These are phyloP conservation scores for Colossoma macropomum DNA, from an alignment of 2,113 vertebrate species.

Conservation along the genomic window DNA sequence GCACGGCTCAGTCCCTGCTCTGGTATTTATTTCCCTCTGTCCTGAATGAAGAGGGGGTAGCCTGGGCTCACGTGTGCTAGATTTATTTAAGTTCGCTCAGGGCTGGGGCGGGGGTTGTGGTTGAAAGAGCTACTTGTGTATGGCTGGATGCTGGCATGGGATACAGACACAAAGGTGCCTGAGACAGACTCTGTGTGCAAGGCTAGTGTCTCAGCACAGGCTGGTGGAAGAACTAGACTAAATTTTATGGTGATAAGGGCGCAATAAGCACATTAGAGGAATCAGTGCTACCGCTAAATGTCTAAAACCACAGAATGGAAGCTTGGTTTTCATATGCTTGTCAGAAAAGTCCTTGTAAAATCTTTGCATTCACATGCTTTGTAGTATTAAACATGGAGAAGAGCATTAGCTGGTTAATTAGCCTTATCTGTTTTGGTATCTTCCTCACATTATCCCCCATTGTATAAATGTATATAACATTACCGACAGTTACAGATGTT, in stretches of 20 bases:
- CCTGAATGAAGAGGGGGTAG: conserved; percentile 34
- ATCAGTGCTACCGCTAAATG: background rate
- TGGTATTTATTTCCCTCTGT: conserved; percentile 53
- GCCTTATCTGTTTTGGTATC: too few species aligned
- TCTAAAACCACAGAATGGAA: too few species aligned
- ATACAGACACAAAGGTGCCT: conserved; percentile 31
- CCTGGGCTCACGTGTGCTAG: conserved; percentile 33
- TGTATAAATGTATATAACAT: too few species aligned
- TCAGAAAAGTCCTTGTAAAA: too few species aligned
- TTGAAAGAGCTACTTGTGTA: conserved; percentile 52
- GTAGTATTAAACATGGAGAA: too few species aligned
- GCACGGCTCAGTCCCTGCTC: conserved; percentile 16
- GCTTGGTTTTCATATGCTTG: too few species aligned
- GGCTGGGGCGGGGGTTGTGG: background rate
- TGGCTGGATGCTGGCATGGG: conserved; percentile 10
- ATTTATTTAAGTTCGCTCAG: conserved; percentile 46
- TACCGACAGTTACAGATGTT: too few species aligned
- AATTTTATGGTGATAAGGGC: background rate
- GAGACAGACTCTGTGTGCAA: background rate
- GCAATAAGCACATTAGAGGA: background rate
- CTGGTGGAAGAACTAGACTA: background rate
- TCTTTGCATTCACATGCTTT: too few species aligned
- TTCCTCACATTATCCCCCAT: too few species aligned
- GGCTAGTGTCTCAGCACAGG: background rate
- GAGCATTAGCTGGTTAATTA: too few species aligned